Conservation (phyloP, 2,888 invertebrate species). For the Drosophila multiciliata region DNA sequence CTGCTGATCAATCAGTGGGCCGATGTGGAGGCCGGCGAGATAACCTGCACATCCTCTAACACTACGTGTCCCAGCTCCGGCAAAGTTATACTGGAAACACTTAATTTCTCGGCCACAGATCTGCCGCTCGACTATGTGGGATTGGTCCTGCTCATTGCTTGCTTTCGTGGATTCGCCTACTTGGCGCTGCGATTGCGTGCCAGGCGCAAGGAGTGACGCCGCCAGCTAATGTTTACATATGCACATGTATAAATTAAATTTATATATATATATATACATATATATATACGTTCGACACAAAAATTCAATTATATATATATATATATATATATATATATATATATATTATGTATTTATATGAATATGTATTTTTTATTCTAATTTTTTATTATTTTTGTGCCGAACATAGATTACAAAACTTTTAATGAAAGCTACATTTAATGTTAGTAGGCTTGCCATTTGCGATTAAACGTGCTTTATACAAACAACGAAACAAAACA, state of each 20-base stretch:
- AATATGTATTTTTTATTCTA: constrained; percentile 26
- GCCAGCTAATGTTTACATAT: constrained; percentile 8
- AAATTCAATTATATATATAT: background rate
- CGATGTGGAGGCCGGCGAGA: constrained; percentile 89
- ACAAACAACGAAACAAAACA: constrained; percentile 5
- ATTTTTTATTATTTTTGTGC: constrained; percentile 41
- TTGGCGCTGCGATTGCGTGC: constrained; percentile 90
- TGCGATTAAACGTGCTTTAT: constrained; percentile 39
- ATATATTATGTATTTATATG: constrained; percentile 3
- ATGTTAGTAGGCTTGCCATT: constrained; percentile 33
- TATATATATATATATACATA: constrained; percentile 19
- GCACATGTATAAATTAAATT: constrained; percentile 8
- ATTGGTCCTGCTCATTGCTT: constrained; percentile 89
- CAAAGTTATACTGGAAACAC: constrained; percentile 90
- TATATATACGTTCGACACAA: background rate
- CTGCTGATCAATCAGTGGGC: constrained; percentile 95
- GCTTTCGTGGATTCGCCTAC: constrained; percentile 91
- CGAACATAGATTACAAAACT: constrained; percentile 27
- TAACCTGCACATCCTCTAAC: constrained; percentile 90
- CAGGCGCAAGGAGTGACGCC: constrained; percentile 86
- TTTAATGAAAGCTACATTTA: constrained; percentile 23
- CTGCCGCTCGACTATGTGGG: constrained; percentile 90
- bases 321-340: constrained; percentile 12
- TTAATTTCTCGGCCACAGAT: constrained; percentile 90
- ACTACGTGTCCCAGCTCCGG: constrained; percentile 92